Evolutionary conservation across 2,797 vertebrate genomes (phyloP).

Genomic region (Falco rusticolus): DNA sequence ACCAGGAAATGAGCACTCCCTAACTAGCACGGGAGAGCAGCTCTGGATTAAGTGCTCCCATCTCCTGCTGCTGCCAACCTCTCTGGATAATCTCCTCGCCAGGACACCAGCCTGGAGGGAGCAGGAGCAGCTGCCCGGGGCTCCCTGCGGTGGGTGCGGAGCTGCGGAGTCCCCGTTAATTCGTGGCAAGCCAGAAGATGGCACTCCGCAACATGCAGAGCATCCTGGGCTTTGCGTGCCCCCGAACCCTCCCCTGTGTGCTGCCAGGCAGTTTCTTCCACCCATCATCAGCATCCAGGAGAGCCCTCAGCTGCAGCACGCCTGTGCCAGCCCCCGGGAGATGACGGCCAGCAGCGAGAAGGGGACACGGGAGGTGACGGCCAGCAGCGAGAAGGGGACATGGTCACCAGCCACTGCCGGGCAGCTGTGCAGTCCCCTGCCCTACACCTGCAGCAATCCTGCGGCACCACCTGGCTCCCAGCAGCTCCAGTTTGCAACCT

Average conservation of each 20-base stretch:
- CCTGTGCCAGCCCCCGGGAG: not conserved
- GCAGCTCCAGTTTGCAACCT: not conserved
- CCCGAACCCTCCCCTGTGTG: not conserved
- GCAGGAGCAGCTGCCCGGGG: not conserved
- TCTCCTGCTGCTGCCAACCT: not conserved
- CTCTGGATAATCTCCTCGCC: not conserved
- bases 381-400: not conserved
- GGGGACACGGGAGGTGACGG: not conserved
- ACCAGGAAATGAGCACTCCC: not conserved
- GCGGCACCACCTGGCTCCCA: not conserved
- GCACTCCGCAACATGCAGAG: not conserved
- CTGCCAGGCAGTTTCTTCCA: not conserved
- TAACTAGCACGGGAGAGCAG: not conserved
- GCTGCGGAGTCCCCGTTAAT: not conserved
- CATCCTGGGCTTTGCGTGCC: not conserved
- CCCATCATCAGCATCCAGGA: accelerated
- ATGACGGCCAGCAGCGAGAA: not conserved
- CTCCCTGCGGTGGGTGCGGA: accelerated
- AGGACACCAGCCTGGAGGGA: not conserved
- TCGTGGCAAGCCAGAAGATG: not conserved
- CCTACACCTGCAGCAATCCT: not conserved
- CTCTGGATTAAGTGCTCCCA: not conserved
- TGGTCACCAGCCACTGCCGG: not conserved
- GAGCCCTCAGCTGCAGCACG: not conserved
- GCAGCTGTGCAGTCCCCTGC: not conserved